phyloP scores from a whole-genome alignment of 2,113 vertebrate genomes.

The Notiomystis cincta region DNA sequence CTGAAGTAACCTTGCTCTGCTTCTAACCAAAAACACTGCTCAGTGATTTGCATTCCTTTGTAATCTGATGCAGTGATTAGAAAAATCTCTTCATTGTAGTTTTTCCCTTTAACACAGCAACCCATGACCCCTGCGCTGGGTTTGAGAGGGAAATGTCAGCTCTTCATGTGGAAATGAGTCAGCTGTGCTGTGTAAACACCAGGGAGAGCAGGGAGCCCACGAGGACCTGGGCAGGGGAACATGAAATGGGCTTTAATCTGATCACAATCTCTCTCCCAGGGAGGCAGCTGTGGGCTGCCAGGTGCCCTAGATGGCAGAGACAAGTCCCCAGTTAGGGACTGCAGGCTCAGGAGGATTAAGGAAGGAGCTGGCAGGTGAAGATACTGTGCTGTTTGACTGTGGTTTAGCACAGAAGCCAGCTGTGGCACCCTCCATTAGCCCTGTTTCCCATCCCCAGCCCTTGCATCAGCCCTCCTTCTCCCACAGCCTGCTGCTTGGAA shows the following conservation, averaged over 20 bases:
- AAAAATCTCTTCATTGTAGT: slow-evolving; percentile 13
- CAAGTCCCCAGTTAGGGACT: background rate
- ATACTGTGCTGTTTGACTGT: background rate
- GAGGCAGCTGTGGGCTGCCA: background rate
- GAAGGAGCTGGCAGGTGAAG: background rate
- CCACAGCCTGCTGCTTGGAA: background rate
- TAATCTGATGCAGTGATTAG: slow-evolving; percentile 50
- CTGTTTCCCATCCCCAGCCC: background rate
- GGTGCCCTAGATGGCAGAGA: background rate
- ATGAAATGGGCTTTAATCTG: slow-evolving; percentile 50
- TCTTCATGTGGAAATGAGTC: slow-evolving; percentile 60
- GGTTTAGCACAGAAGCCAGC: background rate
- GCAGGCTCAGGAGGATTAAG: background rate
- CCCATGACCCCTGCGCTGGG: background rate
- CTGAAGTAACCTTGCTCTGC: slow-evolving; percentile 14
- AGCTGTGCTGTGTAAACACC: background rate
- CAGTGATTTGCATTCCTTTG: slow-evolving; percentile 54
- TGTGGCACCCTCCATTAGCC: background rate
- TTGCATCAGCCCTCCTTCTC: background rate
- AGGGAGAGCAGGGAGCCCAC: background rate
- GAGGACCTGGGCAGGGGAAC: background rate
- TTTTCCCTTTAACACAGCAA: slow-evolving; percentile 14
- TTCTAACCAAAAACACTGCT: background rate
- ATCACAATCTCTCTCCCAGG: background rate
- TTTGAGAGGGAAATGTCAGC: slow-evolving; percentile 22